Evolutionary conservation across 2,113 vertebrate species (phyloP).

Genomic region (Cichladusa arquata): DNA sequence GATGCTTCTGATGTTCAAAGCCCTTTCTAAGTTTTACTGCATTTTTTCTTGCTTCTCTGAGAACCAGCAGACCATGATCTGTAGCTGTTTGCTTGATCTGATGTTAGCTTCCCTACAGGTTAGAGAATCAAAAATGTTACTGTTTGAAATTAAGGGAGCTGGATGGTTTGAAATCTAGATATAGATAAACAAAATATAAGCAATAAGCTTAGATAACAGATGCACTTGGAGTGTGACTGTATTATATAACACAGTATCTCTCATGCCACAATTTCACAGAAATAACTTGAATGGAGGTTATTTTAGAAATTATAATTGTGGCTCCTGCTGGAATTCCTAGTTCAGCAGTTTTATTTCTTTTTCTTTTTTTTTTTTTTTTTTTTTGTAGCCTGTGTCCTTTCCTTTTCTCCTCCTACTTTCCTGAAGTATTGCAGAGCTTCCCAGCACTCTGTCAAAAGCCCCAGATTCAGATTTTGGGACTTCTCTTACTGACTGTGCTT

Average conservation of each 20-base stretch:
- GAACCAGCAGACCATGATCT: background rate
- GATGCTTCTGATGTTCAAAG: conserved; percentile 7
- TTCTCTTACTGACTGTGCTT: background rate
- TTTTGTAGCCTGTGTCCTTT: background rate
- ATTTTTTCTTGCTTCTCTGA: background rate
- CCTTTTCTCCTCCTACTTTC: background rate
- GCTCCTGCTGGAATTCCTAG: background rate
- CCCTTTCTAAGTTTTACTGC: background rate
- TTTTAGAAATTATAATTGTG: background rate
- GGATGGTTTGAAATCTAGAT: background rate
- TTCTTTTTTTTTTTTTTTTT: background rate
- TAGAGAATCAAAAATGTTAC: background rate
- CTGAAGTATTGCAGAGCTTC: background rate
- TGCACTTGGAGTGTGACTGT: background rate
- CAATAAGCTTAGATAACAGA: background rate
- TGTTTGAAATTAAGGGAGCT: background rate
- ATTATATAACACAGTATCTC: background rate
- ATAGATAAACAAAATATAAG: background rate
- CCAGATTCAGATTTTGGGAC: background rate
- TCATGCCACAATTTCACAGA: background rate
- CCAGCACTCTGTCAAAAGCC: background rate
- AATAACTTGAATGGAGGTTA: background rate
- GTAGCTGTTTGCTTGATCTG: background rate
- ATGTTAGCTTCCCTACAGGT: background rate
- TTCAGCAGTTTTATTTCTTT: background rate